These are phyloP conservation scores for Baccha elongata DNA, from an alignment of 2,888 invertebrate species.

Conservation along the genomic window DNA sequence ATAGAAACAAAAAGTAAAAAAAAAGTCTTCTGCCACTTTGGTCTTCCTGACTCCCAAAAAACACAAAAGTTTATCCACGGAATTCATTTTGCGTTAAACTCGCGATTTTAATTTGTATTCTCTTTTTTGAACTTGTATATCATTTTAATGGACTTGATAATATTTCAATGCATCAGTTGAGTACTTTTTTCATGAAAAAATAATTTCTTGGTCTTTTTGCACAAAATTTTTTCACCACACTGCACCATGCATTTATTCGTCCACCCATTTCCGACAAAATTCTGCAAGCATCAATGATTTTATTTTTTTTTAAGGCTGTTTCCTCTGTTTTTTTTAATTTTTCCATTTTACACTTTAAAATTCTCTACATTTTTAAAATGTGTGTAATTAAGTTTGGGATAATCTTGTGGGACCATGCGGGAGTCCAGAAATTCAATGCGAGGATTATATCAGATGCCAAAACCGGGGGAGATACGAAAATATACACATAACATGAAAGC, in stretches of 20 bases:
- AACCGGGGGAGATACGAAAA: background rate
- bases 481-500: constrained; percentile 14
- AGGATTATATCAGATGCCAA: background rate
- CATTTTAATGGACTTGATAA: no score
- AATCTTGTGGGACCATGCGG: background rate
- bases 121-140: no score
- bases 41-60: no score
- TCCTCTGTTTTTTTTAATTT: background rate
- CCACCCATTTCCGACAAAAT: constrained; percentile 60
- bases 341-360: constrained; percentile 25
- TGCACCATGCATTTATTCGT: constrained; percentile 53
- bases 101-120: no score
- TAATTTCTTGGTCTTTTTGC: no score
- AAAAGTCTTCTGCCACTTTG: no score
- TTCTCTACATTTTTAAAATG: constrained; percentile 45
- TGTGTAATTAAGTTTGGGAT: constrained; percentile 60
- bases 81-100: no score
- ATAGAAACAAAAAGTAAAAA: no score
- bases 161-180: no score
- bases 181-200: no score
- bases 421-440: background rate
- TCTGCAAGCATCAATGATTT: constrained; percentile 41
- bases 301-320: constrained; percentile 7
- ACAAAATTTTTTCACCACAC: no score
- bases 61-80: no score